Base-by-base conservation (phyloP, 1,140 invertebrate genomes). In the Mactra quadrangularis region DNA sequence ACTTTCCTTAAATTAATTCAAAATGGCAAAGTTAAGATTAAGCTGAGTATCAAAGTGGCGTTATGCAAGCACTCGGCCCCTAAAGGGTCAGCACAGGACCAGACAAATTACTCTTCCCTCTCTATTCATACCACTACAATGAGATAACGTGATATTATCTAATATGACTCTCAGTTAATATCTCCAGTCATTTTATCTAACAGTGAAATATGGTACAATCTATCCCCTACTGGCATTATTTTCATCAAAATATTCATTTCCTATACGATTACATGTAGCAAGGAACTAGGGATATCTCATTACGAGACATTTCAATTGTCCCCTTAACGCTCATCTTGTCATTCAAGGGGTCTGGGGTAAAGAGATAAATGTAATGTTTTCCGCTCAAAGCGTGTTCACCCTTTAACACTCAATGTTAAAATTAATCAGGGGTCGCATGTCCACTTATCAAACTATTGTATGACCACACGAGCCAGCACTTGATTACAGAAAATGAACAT, bases 341-440 rank as follows among this genome's bases (percentile, higher is more conserved):
- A 62, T 50, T 62, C 19, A 27, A 25, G 55, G 25, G 74, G 57
- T 22, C 31, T 62, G 74, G n/a, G 35, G 57, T 45, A 25, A 60
- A 45, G 74, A 76, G 74, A 76, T 76, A 76, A 76, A 76, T 76
- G 74, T 76, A 38, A 64, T 50, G 62, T 76, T 76, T 76, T 76
- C 74, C 59, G 74, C 74, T 76, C 31, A 55, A 55, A 60, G 74
- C 74, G 74, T 76, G 74, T 38, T 57, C 7, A 35, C 57, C 74
- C 47, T 60, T 76, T 76, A 41, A 76, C 45, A 35, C 35, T 7
- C 22, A 50, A 19, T 76, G 55, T 60, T 47, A 45, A 76, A 76
- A 62, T 76, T 76, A 76, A 76, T 76, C 74, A 76, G 41, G 45
- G 45, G 29, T 22, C 31, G n/a, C 25, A 33, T 47, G 33, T 41